A percentile compares a stretch with the other conserved stretches of the same genome.
These are phyloP conservation scores for Phania funesta DNA, from an alignment of 2,888 invertebrate species.

Conservation along the genomic window DNA sequence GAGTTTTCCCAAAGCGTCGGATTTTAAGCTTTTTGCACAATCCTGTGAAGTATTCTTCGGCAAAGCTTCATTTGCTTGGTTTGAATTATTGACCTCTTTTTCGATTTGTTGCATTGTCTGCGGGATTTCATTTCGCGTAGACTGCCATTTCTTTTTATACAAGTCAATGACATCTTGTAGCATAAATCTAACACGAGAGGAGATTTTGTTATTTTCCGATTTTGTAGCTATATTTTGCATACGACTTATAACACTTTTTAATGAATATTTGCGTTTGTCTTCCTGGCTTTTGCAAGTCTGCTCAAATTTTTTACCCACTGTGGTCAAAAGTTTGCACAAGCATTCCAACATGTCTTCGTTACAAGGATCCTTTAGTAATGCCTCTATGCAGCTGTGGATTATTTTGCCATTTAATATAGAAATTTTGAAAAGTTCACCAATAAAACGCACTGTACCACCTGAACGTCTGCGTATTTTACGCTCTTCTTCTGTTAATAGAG, in stretches of 20 bases:
- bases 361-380: slow-evolving; percentile 85
- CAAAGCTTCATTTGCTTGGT: no score
- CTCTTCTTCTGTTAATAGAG: slow-evolving; percentile 87
- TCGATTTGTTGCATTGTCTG: slow-evolving; percentile 97
- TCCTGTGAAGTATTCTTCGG: no score
- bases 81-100: slow-evolving; percentile 89
- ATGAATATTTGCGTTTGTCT: slow-evolving; percentile 70
- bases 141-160: slow-evolving; percentile 90
- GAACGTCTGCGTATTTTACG: slow-evolving; percentile 89
- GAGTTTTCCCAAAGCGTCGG: no score
- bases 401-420: slow-evolving; percentile 93
- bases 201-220: slow-evolving; percentile 81
- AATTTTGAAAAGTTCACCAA: slow-evolving; percentile 94
- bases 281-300: slow-evolving; percentile 73
- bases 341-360: slow-evolving; percentile 97
- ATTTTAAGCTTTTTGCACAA: no score
- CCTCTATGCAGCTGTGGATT: slow-evolving; percentile 91
- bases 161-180: slow-evolving; percentile 95
- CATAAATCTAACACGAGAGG: slow-evolving; percentile 84
- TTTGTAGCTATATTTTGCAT: slow-evolving; percentile 86
- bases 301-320: slow-evolving; percentile 93
- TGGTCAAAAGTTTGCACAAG: slow-evolving; percentile 93
- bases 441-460: slow-evolving; percentile 93
- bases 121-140: slow-evolving; percentile 92
- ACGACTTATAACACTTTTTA: slow-evolving; percentile 84